phyloP scores from a whole-genome alignment of 2,113 vertebrate species.

The Albula goreensis region DNA sequence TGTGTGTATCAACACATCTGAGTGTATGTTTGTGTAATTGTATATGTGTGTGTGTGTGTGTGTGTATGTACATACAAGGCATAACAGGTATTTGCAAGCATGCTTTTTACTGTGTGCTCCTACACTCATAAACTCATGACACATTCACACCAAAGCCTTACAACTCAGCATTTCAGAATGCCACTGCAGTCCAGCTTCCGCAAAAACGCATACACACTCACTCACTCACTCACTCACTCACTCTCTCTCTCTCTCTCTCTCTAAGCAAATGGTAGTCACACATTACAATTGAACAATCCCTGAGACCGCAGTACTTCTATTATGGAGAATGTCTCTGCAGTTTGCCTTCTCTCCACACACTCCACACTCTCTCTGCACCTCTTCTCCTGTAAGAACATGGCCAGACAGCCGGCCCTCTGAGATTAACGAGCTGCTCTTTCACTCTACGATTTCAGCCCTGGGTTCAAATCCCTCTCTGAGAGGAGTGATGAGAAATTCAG shows the following conservation, averaged over 20 bases:
- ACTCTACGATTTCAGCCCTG: conserved; percentile 31
- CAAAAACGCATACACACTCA: background rate
- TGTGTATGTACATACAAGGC: background rate
- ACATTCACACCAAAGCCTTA: too few species aligned
- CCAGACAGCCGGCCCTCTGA: background rate
- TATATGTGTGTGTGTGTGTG: background rate
- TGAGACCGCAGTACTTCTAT: background rate
- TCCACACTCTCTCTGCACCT: background rate
- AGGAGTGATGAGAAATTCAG: conserved; percentile 24
- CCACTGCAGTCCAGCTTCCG: background rate
- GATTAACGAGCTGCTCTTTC: conserved; percentile 17
- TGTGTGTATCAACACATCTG: background rate
- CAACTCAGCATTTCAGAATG: too few species aligned
- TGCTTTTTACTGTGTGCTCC: background rate
- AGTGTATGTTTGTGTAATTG: background rate
- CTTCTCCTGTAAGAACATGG: background rate
- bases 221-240: background rate
- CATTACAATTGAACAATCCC: background rate
- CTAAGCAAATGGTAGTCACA: too few species aligned
- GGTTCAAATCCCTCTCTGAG: conserved; percentile 36
- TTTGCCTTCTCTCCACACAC: background rate
- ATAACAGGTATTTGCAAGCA: background rate
- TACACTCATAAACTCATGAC: background rate
- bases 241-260: too few species aligned
- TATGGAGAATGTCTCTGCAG: too few species aligned